Conservation (phyloP, 2,113 vertebrate genomes). For the Trematomus loennbergii region DNA sequence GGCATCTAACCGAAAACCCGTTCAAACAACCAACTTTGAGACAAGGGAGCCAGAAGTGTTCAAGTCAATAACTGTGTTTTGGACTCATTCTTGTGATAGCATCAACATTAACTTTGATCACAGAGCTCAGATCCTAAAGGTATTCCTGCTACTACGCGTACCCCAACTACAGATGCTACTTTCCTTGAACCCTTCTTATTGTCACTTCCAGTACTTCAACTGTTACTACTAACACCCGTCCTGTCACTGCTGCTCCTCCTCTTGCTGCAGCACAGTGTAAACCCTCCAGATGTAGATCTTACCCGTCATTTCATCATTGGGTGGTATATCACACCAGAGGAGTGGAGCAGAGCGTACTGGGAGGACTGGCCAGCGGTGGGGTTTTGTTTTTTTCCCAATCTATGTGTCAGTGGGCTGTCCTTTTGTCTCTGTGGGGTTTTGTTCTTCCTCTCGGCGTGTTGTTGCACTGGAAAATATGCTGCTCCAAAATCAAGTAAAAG, state of each 20-base stretch:
- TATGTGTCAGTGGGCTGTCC: neutral
- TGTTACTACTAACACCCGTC: neutral
- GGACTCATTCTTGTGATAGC: too few relatives aligned
- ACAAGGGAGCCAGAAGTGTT: too few relatives aligned
- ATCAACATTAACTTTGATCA: too few relatives aligned
- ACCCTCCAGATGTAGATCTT: conserved; percentile 54
- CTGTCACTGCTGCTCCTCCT: neutral
- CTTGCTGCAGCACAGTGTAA: conserved; percentile 10
- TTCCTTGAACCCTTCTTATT: too few relatives aligned
- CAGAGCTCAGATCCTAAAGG: too few relatives aligned
- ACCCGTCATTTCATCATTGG: conserved; percentile 82
- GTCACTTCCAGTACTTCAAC: too few relatives aligned
- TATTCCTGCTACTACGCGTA: too few relatives aligned
- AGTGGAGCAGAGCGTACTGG: conserved; percentile 64
- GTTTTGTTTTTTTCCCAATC: conserved; percentile 52
- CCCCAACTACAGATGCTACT: too few relatives aligned
- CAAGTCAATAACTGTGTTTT: too few relatives aligned
- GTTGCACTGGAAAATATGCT: neutral
- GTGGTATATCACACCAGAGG: conserved; percentile 67
- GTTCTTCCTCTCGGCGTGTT: neutral
- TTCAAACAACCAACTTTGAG: too few relatives aligned
- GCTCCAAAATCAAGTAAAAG: too few relatives aligned
- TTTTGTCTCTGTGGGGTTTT: conserved; percentile 1
- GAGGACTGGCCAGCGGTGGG: conserved; percentile 35
- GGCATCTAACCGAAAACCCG: too few relatives aligned